Percentiles rank a stretch among this genome's conserved stretches.
phyloP scores from a whole-genome alignment of 2,113 vertebrate species.

The Varanus salvator region DNA sequence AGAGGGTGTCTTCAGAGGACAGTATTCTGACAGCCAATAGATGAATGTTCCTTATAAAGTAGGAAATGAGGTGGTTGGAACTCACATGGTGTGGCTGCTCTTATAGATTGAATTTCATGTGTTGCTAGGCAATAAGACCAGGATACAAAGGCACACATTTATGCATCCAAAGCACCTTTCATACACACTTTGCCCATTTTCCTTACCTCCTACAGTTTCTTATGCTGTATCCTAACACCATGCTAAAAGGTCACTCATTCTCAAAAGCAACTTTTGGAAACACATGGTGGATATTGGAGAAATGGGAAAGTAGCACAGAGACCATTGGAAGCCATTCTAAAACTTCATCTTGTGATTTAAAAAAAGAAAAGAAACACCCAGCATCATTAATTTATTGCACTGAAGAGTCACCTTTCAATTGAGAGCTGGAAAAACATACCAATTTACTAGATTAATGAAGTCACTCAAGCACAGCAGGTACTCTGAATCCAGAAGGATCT shows the following conservation, averaged over 20 bases:
- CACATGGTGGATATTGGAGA: too few species aligned
- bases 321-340: background rate
- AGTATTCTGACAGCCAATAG: background rate
- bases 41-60: background rate
- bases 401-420: background rate
- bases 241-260: background rate
- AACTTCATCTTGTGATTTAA: background rate
- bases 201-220: background rate
- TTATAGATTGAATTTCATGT: background rate
- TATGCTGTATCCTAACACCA: background rate
- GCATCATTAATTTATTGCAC: background rate
- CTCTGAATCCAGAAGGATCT: too few species aligned
- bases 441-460: conserved; percentile 1
- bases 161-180: background rate
- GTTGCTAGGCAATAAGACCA: background rate
- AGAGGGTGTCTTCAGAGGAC: background rate
- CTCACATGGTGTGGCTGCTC: background rate
- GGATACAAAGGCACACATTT: background rate
- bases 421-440: background rate
- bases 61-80: background rate
- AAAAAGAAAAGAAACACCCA: background rate
- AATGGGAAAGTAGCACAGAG: background rate
- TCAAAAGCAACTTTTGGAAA: background rate
- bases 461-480: background rate
- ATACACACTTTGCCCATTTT: background rate